Base-by-base conservation (phyloP, 2,888 invertebrate genomes). In the Rhamphomyia laevipes region DNA sequence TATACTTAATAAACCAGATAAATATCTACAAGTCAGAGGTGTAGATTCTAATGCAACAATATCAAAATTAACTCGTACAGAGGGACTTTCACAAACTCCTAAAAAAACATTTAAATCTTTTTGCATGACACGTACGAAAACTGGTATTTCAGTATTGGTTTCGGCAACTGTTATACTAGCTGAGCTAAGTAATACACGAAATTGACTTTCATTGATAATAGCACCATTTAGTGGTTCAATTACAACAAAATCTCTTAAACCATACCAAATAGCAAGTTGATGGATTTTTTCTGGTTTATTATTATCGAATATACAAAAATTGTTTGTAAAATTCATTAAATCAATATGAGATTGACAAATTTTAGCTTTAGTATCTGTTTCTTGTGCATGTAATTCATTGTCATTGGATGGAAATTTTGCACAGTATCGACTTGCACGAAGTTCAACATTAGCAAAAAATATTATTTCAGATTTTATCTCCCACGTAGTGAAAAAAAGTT, bases 101-200 rank as follows among this genome's bases (percentile, higher is more conserved):
- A 84, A 67, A 65, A 81, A 91, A 62, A 82, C 82, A 52, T 83
- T 80, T 65, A 66, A 65, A 61, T 82, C 81, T 47, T 83, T 80
- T 62, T 91, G 86, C 81, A 86, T 86, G 55, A 90, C 80, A 73
- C 93, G 92, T 21, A 94, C 77, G 71, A 96, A 92, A 18, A 90
- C 74, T 18, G 96, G 93, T 53, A 91, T 75, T 52, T 82, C 78
- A 63, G 87, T 86, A 62, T 80, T 80, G 12, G 85, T 80, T 68
- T 92, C 93, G 48, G 80, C 84, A 37, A 86, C 76, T 5, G 91
- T 90, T 53, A 95, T 86, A 54, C 83, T 82, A 45, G 82, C 74
- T 51, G 87, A 92, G 70, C 88, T 93, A 62, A 85, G 75, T 33
- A 86, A 75, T 53, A 88, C 74, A 70, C 88, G 89, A 43, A 85